Evolutionary conservation across 2,797 vertebrate species (phyloP), one percentile per base, ranked within the genome.

Genomic region (Limosa lapponica): DNA sequence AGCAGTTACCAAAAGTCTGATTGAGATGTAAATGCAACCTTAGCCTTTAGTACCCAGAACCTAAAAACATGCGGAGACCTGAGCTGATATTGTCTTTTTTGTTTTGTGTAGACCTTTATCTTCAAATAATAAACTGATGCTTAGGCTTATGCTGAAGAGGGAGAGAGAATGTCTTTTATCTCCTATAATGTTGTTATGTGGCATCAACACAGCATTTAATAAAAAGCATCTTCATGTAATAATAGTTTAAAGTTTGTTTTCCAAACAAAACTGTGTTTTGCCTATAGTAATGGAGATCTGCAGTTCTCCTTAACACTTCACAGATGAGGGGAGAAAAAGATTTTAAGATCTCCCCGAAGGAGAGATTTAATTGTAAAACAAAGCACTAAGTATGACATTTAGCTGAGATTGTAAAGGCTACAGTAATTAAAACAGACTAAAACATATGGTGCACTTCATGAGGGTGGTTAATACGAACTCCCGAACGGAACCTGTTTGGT

Each of bases 361-460:
- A 87, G 84, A 74, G 32, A 59, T 72, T 93, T 95, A 89, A 87
- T 83, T 90, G 82, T 92, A 92, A 93, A 95, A 81, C 70, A 88
- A 87, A 94, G 91, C 90, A 66, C 66, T 75, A 82, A 91, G 34
- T 58, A 66, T 80, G 94, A 93, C 94, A 94, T 96, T 95, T 95
- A 94, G 48, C 72, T 78, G 69, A 94, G 88, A 65, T 46, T 57
- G 44, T 93, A 94, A 97, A 96, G 83, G 88, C 81, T 95, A 44
- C 78, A 82, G 71, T 94, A 90, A 96, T 96, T 96, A 65, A 87
- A 84, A 78, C 70, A 61, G 69, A 36, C 59, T 81, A 44, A 89
- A 94, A 59, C 93, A 92, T 90, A 96, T 71, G 92, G 87, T 87
- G 61, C 43, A 65, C 19, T 59, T 82, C 72, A 82, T 61, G 46